Evolutionary conservation across 2,113 vertebrate species (phyloP).

Genomic region (Mionectes macconnelli): DNA sequence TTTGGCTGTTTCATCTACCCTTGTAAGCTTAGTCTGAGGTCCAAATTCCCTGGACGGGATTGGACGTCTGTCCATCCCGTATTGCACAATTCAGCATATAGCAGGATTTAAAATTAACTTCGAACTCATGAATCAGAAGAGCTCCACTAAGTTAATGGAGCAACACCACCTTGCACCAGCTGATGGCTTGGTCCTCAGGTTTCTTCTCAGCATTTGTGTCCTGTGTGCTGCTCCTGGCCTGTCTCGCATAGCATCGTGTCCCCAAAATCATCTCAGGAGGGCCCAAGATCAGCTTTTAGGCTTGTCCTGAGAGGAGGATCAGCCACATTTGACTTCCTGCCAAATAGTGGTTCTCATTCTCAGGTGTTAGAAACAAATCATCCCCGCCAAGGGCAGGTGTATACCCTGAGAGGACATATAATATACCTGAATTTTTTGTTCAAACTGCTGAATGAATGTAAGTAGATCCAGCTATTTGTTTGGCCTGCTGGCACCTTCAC

Average conservation of each 20-base stretch:
- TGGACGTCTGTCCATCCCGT: not conserved
- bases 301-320: not conserved
- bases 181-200: not conserved
- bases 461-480: not conserved
- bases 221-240: not conserved
- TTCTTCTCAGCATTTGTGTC: not conserved
- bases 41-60: not conserved
- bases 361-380: not conserved
- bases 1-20: not conserved
- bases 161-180: not conserved
- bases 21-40: not conserved
- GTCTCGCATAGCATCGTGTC: accelerated
- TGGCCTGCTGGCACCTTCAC: not conserved
- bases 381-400: not conserved
- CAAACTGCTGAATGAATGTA: not conserved
- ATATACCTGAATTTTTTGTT: not conserved
- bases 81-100: not conserved
- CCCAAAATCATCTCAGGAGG: not conserved
- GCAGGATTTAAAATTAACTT: not conserved
- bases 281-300: not conserved
- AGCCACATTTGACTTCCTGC: not conserved
- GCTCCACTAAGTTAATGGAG: not conserved
- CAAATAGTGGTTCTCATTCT: not conserved
- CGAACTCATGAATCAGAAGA: not conserved
- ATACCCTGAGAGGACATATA: not conserved